Evolutionary conservation across 1,140 invertebrate genomes (phyloP).

Genomic region (Teleopsis dalmanni): DNA sequence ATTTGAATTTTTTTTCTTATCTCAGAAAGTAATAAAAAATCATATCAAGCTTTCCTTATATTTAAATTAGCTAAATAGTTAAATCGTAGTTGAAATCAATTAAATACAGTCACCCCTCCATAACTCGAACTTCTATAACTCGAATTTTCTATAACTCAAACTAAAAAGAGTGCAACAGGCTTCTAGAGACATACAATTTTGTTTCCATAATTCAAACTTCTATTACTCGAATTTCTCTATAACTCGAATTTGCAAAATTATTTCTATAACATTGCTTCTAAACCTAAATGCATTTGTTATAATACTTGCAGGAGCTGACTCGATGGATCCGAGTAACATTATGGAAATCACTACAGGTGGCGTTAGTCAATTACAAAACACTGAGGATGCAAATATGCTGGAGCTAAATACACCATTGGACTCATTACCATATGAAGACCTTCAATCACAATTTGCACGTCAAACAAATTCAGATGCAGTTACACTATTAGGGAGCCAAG

Average conservation of each 20-base stretch:
- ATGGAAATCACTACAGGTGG: slow-evolving; percentile 24
- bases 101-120: not conserved
- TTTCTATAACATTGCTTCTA: not conserved
- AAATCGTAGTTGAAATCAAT: not conserved
- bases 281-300: not conserved
- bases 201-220: no score
- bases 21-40: not conserved
- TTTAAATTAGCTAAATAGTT: not conserved
- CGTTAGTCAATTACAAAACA: slow-evolving; percentile 9
- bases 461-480: no score
- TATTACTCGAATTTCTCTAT: no score
- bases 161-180: no score
- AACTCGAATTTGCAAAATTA: not conserved
- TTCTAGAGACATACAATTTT: no score
- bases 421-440: slow-evolving; percentile 6
- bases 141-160: no score
- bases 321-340: slow-evolving; percentile 25
- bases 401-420: slow-evolving; percentile 36
- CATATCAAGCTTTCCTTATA: not conserved
- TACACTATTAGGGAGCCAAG: not conserved
- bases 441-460: not conserved
- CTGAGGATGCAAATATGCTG: slow-evolving; percentile 36
- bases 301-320: slow-evolving; percentile 22
- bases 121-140: no score
- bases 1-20: not conserved